Base-by-base conservation (phyloP, 2,888 invertebrate species). In the Exephanes ischioxanthus region DNA sequence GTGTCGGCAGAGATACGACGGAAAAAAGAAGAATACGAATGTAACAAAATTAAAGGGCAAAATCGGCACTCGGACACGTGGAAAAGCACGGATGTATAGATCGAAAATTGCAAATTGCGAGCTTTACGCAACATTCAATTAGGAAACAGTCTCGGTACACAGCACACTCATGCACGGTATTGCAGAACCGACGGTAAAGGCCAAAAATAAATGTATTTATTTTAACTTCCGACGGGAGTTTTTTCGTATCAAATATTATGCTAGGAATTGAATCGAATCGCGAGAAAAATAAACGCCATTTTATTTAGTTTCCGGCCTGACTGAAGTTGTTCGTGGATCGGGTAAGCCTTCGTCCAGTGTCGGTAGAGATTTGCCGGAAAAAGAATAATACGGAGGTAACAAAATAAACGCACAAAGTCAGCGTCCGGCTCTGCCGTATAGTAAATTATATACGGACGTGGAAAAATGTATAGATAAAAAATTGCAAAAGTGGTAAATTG, bases 111-210 rank as follows among this genome's bases (percentile, higher is more conserved):
- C 30, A 51, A 72, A 77, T 26, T 58, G 77, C 51, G 77, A 67
- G 67, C 48, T 66, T 33, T 72, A 45, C 37, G 77, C 55, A 78
- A 72, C 77, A 82, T 77, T 77, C 26, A 53, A 78, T 83, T 83
- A 58, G 70, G 66, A 68, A 63, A 82, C 45, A 22, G 70, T 71
- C 9, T 7, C 53, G 6, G 22, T 63, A 55, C 9, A 19, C 19
- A 19, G 33, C 26, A 26, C 53, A 16, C 2, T 6, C n/a, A 48
- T 16, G 2, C 3, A 45, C 16, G 48, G 45, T 22, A 70, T 51
- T 16, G 45, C 11, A 3, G 26, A 68, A 48, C 22, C 37, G 19
- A 19, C 67, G 16, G 19, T 19, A 14, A 19, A 67, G 3, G 9
- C 41, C 0, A 51, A 51, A 5, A 51, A 51, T 51, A 3, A 5